Percentiles rank a stretch among this genome's conserved stretches.
phyloP scores from a whole-genome alignment of 1,140 invertebrate genomes.

The Euura lappo region DNA sequence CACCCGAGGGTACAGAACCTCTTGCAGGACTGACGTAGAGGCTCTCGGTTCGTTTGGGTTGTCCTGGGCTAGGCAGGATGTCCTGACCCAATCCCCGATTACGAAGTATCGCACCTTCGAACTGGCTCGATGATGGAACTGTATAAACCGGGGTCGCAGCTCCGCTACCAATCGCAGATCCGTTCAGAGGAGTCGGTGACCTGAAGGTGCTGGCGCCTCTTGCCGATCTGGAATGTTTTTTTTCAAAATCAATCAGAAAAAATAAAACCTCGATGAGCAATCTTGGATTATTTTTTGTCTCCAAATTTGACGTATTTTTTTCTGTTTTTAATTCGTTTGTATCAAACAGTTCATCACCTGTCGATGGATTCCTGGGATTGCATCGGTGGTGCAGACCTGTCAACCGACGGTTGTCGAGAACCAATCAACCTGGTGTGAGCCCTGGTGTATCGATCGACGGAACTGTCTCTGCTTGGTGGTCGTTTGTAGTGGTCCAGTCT shows the following conservation, averaged over 20 bases:
- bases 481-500: slow-evolving; percentile 92
- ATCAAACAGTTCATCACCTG: slow-evolving; percentile 38
- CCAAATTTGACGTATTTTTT: too few relatives aligned
- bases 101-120: slow-evolving; percentile 80
- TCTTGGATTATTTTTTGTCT: too few relatives aligned
- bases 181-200: slow-evolving; percentile 52
- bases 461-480: slow-evolving; percentile 85
- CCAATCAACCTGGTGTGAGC: slow-evolving; percentile 61
- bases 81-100: slow-evolving; percentile 84
- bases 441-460: slow-evolving; percentile 81
- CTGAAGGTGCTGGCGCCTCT: slow-evolving; percentile 60
- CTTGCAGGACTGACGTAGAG: slow-evolving; percentile 68
- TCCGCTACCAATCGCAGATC: slow-evolving; percentile 59
- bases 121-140: slow-evolving; percentile 62
- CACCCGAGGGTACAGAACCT: slow-evolving; percentile 50
- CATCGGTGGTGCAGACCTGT: slow-evolving; percentile 59
- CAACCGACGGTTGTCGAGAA: slow-evolving; percentile 79
- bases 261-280: too few relatives aligned
- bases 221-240: slow-evolving; percentile 46
- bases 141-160: slow-evolving; percentile 59
- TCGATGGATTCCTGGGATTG: slow-evolving; percentile 55
- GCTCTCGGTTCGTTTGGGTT: slow-evolving; percentile 90
- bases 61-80: slow-evolving; percentile 81
- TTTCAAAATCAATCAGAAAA: too few relatives aligned
- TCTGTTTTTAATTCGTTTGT: too few relatives aligned